These are phyloP conservation scores for Calliphora vicina DNA, from an alignment of 1,140 invertebrate genomes.

Conservation along the genomic window DNA sequence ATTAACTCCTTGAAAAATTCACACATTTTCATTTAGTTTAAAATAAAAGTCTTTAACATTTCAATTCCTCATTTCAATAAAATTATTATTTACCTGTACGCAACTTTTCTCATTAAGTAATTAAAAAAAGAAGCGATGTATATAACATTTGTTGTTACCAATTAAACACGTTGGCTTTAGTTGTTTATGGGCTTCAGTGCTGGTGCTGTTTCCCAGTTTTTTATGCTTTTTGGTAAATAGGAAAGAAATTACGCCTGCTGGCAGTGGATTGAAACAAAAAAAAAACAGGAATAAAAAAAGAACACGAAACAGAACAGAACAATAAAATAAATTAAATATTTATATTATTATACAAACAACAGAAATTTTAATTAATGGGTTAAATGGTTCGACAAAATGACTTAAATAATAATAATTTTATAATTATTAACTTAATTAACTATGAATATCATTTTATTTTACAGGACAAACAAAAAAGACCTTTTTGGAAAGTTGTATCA, in stretches of 20 bases:
- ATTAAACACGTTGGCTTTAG: not conserved
- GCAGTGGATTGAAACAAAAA: not conserved
- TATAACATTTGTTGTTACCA: not conserved
- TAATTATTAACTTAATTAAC: constrained; percentile 2
- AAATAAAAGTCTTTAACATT: not conserved
- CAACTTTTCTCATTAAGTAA: constrained; percentile 1
- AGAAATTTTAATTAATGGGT: constrained; percentile 1
- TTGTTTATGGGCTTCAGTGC: not conserved
- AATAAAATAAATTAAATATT: not conserved
- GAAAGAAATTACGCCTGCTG: not conserved
- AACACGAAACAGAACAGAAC: not conserved
- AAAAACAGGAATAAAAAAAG: not conserved
- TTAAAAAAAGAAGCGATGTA: not conserved
- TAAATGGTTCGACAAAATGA: not conserved
- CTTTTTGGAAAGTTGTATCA: no score
- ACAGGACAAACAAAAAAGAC: no score
- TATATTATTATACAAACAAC: not conserved
- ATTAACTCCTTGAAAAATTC: no score
- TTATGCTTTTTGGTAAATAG: not conserved
- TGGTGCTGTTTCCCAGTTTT: not conserved
- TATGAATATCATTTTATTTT: not conserved
- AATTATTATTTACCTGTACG: not conserved
- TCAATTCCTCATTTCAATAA: not conserved
- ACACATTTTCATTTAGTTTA: no score
- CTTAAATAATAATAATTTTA: not conserved